A percentile compares a stretch with the other conserved stretches of the same genome.
Conservation (phyloP, 2,888 invertebrate species). For the Andrena haemorrhoa region DNA sequence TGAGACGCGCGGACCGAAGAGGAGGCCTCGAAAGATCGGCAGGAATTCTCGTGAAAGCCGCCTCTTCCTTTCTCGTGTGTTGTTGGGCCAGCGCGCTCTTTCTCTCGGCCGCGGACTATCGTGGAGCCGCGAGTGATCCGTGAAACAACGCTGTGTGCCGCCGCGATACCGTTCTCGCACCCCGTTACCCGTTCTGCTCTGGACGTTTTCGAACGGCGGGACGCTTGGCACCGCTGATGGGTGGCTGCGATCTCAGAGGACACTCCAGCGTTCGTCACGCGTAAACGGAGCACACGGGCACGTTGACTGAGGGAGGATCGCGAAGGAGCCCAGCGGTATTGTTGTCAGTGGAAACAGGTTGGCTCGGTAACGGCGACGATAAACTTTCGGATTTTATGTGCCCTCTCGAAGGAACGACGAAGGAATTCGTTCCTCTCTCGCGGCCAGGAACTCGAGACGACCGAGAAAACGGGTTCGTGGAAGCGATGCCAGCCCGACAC, state of each 20-base stretch:
- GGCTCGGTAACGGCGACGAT: slow-evolving; percentile 28
- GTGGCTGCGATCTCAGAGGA: slow-evolving; percentile 2
- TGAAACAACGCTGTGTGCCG: slow-evolving; percentile 32
- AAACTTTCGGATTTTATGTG: slow-evolving; percentile 43
- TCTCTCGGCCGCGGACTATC: neutral
- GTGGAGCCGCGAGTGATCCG: slow-evolving; percentile 56
- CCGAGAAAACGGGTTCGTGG: slow-evolving; percentile 54
- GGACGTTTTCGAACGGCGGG: slow-evolving; percentile 2
- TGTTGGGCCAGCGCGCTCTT: slow-evolving; percentile 42
- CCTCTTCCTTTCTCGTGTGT: slow-evolving; percentile 69
- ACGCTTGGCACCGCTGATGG: slow-evolving; percentile 12
- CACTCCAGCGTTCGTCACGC: neutral
- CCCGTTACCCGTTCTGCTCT: neutral
- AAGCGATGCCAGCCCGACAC: slow-evolving; percentile 47
- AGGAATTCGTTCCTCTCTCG: slow-evolving; percentile 47
- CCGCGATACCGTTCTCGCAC: neutral
- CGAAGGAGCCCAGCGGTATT: slow-evolving; percentile 21
- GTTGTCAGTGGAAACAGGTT: slow-evolving; percentile 50
- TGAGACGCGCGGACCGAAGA: slow-evolving; percentile 83
- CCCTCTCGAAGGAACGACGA: slow-evolving; percentile 15
- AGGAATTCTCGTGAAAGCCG: slow-evolving; percentile 73
- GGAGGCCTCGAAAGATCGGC: slow-evolving; percentile 72
- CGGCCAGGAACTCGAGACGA: slow-evolving; percentile 38
- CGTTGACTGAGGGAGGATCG: slow-evolving; percentile 21
- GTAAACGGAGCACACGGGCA: neutral